Conservation (phyloP, 2,888 invertebrate genomes). For the Nysson spinosus region DNA sequence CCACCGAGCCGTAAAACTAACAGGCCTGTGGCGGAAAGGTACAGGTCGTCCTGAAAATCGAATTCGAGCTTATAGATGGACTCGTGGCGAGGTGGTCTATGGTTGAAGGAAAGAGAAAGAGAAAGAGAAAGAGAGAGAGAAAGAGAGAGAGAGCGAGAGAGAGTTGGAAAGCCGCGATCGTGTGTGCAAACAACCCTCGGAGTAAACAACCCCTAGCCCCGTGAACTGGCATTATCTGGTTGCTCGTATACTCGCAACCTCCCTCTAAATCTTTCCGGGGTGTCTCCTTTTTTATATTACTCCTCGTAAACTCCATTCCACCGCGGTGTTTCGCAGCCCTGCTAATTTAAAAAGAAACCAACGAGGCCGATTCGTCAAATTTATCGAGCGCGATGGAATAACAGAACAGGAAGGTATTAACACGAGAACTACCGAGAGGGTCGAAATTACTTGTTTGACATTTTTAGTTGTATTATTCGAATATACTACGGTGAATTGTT, state of each 20-base stretch:
- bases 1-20: constrained; percentile 39
- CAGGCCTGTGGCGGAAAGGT: constrained; percentile 35
- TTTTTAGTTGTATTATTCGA: not conserved
- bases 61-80: constrained; percentile 23
- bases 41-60: constrained; percentile 41
- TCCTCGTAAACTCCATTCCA: constrained; percentile 29
- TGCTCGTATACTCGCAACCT: constrained; percentile 69
- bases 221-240: constrained; percentile 69
- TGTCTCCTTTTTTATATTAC: constrained; percentile 28
- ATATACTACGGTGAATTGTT: no score
- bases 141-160: constrained; percentile 4
- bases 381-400: no score
- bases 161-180: constrained; percentile 39
- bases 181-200: constrained; percentile 68
- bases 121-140: not conserved
- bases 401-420: no score
- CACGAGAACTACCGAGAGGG: no score
- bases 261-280: constrained; percentile 53
- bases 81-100: constrained; percentile 18
- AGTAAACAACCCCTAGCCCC: constrained; percentile 68
- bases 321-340: constrained; percentile 7
- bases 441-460: no score
- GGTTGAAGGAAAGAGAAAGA: constrained; percentile 5
- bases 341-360: no score
- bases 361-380: no score